Evolutionary conservation across 2,113 vertebrate species (phyloP), one percentile per base, ranked within the genome.

Genomic region (Piaya cayana): DNA sequence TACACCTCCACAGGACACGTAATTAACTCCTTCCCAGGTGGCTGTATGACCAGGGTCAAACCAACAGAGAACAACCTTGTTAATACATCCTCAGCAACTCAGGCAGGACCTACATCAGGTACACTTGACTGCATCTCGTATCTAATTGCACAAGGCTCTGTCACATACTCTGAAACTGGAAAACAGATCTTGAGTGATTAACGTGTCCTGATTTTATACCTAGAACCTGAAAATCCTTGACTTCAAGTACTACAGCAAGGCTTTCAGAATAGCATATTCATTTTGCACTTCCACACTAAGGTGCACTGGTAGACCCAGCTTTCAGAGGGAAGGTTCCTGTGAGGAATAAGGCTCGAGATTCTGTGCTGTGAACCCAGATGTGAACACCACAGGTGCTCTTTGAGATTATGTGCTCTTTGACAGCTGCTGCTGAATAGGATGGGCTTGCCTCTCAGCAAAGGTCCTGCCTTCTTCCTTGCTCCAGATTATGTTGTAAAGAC

Each of bases 291-390:
- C 47, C 43, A 26, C 39, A 26, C 9, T 6, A 55, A 76, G 52
- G 20, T 12, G 15, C 30, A 17, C 26, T 7, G 30, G 55, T 3
- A 21, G 49, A 39, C 6, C 25, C 17, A 32, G 55, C 64, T 67
- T 53, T 62, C 63, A 77, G 42, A 64, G 26, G 14, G 47, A 76
- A 75, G 30, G 36, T 11, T 16, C 27, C 47, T 34, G n/a, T 43
- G 59, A 68, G 59, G 43, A 65, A 27, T 18, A 58, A 76, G 10
- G 45, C 58, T 64, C 59, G n/a, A 59, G n/a, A 82, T 26, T 8
- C 18, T 23, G 30, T 0, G 1, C 27, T 72, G n/a, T 55, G 39
- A 85, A 56, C 53, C 39, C 58, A 82, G 36, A n/a, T 0, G 3
- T 1, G 7, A 92, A 37, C 12, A 3, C 50, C n/a, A 32, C 27